These are phyloP conservation scores for Hippasteria phrygiana DNA, from an alignment of 53 echinoderm and acorn worm genomes.

Conservation along the genomic window DNA sequence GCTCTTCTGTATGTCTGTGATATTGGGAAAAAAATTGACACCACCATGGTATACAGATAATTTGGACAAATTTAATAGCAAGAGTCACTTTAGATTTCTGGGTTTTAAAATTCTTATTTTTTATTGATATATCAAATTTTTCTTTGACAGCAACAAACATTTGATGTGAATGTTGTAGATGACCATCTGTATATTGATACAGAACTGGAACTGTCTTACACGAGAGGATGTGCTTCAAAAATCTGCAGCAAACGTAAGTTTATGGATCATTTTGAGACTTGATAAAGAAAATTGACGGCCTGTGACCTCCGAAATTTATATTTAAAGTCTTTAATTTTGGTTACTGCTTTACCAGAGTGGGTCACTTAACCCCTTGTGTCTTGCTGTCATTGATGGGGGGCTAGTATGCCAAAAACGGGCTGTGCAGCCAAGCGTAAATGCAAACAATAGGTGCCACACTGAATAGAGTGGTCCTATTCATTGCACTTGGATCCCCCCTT, in stretches of 20 bases:
- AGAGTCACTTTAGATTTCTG: not conserved
- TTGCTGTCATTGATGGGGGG: no score
- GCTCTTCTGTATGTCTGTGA: not conserved
- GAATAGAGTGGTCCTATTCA: no score
- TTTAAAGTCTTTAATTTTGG: no score
- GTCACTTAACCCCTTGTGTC: no score
- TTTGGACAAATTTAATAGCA: no score
- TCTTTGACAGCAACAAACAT: constrained; percentile 80
- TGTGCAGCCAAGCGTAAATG: no score
- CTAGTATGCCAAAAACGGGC: no score
- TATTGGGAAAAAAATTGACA: not conserved
- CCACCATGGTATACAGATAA: not conserved
- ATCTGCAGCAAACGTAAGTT: not conserved
- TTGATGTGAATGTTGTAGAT: constrained; percentile 72
- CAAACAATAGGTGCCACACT: no score
- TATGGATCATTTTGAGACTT: not conserved
- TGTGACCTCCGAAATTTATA: no score
- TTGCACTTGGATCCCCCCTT: no score
- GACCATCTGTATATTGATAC: constrained; percentile 76
- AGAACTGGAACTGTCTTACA: constrained; percentile 66
- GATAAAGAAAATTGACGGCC: no score
- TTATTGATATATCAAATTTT: not conserved
- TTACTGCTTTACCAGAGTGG: no score
- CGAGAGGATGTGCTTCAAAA: not conserved
- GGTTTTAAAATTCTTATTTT: not conserved